These are phyloP conservation scores for Oasisia sp. DNA, from an alignment of 2,888 invertebrate species.

Conservation along the genomic window DNA sequence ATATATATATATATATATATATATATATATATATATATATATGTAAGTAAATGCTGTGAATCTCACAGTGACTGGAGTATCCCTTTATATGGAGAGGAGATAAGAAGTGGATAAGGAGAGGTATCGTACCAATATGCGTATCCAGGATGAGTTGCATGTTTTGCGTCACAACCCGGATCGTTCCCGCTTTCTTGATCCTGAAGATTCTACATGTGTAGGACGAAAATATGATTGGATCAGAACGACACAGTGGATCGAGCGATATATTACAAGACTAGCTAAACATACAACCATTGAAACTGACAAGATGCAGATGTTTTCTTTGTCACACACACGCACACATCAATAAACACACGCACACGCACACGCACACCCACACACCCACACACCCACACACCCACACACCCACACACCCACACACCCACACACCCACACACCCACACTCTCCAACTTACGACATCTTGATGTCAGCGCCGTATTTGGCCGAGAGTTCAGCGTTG, in stretches of 20 bases:
- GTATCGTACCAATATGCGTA: not conserved
- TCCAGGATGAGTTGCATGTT: not conserved
- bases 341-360: no score
- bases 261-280: no score
- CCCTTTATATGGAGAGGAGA: not conserved
- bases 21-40: no score
- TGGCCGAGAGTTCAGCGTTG: not conserved
- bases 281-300: no score
- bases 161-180: not conserved
- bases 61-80: no score
- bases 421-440: not conserved
- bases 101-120: not conserved
- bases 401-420: no score
- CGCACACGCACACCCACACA: no score
- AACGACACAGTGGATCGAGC: not conserved
- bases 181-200: not conserved
- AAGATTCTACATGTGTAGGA: not conserved
- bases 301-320: no score
- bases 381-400: no score
- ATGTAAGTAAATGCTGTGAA: no score
- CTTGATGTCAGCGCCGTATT: not conserved
- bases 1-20: no score
- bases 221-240: not conserved
- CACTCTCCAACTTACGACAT: not conserved
- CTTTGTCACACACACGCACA: no score